A percentile compares a stretch with the other conserved stretches of the same genome.
Conservation (phyloP, 2,888 invertebrate species). For the Pyrrhosoma nymphula region DNA sequence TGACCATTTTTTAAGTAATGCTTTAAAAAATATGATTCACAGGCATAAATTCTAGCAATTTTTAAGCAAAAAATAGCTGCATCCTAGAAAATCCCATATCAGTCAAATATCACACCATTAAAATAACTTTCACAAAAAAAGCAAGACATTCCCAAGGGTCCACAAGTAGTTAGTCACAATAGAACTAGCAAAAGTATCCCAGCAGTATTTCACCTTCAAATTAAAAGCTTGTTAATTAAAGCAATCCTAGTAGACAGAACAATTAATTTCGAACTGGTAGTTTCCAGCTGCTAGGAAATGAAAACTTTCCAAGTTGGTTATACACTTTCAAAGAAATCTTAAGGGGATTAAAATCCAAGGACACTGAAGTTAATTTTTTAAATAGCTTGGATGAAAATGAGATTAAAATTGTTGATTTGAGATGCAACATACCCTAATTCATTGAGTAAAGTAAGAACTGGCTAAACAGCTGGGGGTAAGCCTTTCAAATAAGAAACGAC, state of each 20-base stretch:
- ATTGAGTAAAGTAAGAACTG: background rate
- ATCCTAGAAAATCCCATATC: too few species aligned
- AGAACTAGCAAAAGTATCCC: background rate
- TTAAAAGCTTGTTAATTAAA: background rate
- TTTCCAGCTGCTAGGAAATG: background rate
- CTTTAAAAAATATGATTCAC: too few species aligned
- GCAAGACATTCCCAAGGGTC: background rate
- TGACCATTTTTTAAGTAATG: too few species aligned
- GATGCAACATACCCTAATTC: too few species aligned
- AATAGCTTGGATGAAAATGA: too few species aligned
- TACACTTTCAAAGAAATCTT: background rate
- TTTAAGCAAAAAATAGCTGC: too few species aligned
- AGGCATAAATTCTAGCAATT: too few species aligned
- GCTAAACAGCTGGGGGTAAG: background rate
- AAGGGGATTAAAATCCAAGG: too few species aligned
- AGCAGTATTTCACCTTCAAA: background rate
- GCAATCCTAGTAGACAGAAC: background rate
- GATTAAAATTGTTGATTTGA: too few species aligned
- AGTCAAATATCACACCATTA: background rate
- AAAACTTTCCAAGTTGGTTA: background rate
- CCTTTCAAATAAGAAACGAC: background rate
- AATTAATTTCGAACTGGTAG: background rate
- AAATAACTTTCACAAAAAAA: background rate
- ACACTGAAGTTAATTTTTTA: too few species aligned
- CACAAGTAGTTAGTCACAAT: background rate